Percentiles rank a stretch among this genome's conserved stretches.
These are phyloP conservation scores for Hydriomena furcata DNA, from an alignment of 2,888 invertebrate species.

Conservation along the genomic window DNA sequence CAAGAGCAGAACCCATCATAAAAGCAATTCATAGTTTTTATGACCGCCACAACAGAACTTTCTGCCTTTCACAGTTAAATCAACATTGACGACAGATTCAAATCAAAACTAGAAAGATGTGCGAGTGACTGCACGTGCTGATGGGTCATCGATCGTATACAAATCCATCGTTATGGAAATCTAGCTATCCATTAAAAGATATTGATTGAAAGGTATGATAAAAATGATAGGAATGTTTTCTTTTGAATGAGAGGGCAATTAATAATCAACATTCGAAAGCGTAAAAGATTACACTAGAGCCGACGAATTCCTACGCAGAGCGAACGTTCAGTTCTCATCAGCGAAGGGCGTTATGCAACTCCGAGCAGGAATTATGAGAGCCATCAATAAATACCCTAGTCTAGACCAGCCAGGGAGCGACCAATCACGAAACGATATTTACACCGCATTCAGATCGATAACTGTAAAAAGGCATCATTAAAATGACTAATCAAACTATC, in stretches of 20 bases:
- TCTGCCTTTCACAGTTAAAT: conserved; percentile 1
- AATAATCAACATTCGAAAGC: conserved; percentile 77
- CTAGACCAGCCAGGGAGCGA: conserved; percentile 24
- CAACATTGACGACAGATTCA: conserved; percentile 3
- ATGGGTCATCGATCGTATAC: conserved; percentile 18
- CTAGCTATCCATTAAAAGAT: conserved; percentile 41
- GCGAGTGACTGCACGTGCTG: conserved; percentile 17
- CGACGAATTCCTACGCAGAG: conserved; percentile 63
- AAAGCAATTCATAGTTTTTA: neutral
- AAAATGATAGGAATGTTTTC: conserved; percentile 66
- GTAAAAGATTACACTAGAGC: conserved; percentile 74
- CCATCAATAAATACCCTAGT: conserved; percentile 57
- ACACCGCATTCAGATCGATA: conserved; percentile 70
- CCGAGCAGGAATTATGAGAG: conserved; percentile 55
- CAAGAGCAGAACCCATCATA: neutral
- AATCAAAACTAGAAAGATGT: conserved; percentile 7
- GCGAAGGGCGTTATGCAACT: conserved; percentile 54
- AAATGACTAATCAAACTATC: conserved; percentile 76
- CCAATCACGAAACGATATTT: conserved; percentile 67
- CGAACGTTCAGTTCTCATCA: conserved; percentile 46
- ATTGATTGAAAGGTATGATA: conserved; percentile 56
- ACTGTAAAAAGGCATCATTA: conserved; percentile 73
- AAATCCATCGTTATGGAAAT: conserved; percentile 31
- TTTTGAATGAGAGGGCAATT: conserved; percentile 72
- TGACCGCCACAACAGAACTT: neutral